Percentiles rank a stretch among this genome's conserved stretches.
Conservation (phyloP, 2,113 vertebrate genomes). For the Rhizomys pruinosus region DNA sequence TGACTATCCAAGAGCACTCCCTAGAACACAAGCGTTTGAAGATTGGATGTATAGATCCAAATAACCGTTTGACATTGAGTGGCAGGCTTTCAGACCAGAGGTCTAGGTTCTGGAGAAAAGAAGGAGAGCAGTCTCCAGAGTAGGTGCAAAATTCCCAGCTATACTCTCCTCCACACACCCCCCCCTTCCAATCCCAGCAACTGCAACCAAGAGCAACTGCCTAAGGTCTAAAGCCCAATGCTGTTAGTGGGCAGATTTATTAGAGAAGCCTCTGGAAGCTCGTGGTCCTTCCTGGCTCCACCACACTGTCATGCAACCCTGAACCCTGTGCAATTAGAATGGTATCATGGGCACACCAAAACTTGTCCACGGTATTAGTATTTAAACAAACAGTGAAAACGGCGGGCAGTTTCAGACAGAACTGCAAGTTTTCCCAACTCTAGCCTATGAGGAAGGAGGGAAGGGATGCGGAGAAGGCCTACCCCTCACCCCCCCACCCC, state of each 20-base stretch:
- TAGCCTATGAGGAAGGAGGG: constrained; percentile 2
- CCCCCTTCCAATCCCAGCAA: not conserved
- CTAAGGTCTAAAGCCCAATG: not conserved
- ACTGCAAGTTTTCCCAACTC: constrained; percentile 69
- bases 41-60: constrained; percentile 81
- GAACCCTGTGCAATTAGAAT: not conserved
- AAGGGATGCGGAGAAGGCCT: fast-evolving
- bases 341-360: not conserved
- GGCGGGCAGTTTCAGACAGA: constrained; percentile 67
- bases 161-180: not conserved
- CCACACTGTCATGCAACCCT: not conserved
- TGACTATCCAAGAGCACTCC: constrained; percentile 67
- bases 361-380: too few relatives aligned
- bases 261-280: not conserved
- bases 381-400: not conserved
- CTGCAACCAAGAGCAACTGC: not conserved
- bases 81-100: constrained; percentile 81
- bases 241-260: not conserved
- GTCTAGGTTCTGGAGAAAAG: constrained; percentile 59
- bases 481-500: not conserved
- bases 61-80: constrained; percentile 83
- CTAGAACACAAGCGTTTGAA: constrained; percentile 32
- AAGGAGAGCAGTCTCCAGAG: not conserved
- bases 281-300: not conserved
- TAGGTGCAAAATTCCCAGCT: not conserved